Evolutionary conservation across 1,140 invertebrate genomes (phyloP).

Genomic region (Hycleus cichorii): DNA sequence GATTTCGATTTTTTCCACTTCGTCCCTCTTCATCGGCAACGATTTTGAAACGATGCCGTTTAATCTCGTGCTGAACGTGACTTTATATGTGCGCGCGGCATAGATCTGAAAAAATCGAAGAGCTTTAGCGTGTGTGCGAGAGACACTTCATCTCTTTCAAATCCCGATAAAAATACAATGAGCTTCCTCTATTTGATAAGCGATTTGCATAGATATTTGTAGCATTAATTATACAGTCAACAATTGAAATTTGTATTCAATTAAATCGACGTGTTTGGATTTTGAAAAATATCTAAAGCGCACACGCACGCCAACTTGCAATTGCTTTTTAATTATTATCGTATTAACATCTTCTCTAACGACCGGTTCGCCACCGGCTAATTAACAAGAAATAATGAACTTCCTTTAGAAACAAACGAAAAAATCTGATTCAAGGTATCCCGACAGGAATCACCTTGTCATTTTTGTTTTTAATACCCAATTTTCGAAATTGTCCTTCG

Average conservation of each 20-base stretch:
- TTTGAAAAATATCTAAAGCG: conserved; percentile 1
- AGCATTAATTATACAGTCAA: too few species aligned
- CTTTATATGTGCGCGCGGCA: background rate
- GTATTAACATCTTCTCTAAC: background rate
- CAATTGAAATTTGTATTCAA: conserved; percentile 11
- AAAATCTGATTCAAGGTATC: background rate
- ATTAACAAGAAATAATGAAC: background rate
- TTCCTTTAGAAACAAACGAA: background rate
- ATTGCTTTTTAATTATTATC: conserved; percentile 15
- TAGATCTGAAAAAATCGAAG: background rate
- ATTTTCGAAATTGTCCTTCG: too few species aligned
- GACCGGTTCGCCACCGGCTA: background rate
- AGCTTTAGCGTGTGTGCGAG: background rate
- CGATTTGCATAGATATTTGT: too few species aligned
- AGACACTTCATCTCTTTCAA: conserved; percentile 4
- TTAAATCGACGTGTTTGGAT: conserved; percentile 1
- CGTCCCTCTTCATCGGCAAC: too few species aligned
- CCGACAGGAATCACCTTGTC: background rate
- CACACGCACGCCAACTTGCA: conserved; percentile 3
- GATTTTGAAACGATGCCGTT: background rate
- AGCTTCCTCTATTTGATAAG: too few species aligned
- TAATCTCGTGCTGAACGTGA: conserved; percentile 13
- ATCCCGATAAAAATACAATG: too few species aligned
- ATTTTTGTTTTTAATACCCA: too few species aligned
- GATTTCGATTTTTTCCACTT: conserved; percentile 2